Evolutionary conservation across 2,113 vertebrate species (phyloP), one percentile per base, ranked within the genome.

Genomic region (Callocephalon fimbriatum): DNA sequence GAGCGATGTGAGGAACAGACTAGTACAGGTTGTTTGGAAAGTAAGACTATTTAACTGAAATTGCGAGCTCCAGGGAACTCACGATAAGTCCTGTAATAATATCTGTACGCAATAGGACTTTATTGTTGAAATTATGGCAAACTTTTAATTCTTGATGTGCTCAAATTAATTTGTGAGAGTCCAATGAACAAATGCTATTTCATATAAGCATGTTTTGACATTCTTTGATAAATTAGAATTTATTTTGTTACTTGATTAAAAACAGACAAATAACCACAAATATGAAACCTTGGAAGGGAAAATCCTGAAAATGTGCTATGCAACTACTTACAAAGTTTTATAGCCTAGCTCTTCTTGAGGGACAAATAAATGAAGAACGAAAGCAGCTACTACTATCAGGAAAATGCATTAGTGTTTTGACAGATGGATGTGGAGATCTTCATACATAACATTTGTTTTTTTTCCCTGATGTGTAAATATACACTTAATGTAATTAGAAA

Each of bases 401-500:
- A 86, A 97, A 95, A 86, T 67, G 37, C 48, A 35, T 79, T 86
- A 86, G 40, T 88, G 31, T 93, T 95, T 86, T 93, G 94, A 93
- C 70, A 90, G 76, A 75, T 88, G 91, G 72, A 78, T 74, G 61
- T 78, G 38, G 40, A 90, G 84, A 80, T 88, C 45, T 88, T 79
- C 86, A 86, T 86, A 83, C 12, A 44, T 1, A 2, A 80, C 74
- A 32, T 92, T 56, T 45, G 32, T 13, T 70, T 86, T 88, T 37
- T 88, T 48, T 7, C 70, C 86, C 79, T 47, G 37, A 81, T 91
- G 79, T 93, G 63, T 93, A 93, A 93, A 93, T 95, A 86, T 56
- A 10, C 48, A 84, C 47, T 93, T 87, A 93, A 84, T 80, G 35
- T 90, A 94, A 96, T 97, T 94, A 97, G 90, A 93, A 93, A 90